phyloP scores from a whole-genome alignment of 2,113 vertebrate species.

The Toxotes chatareus region DNA sequence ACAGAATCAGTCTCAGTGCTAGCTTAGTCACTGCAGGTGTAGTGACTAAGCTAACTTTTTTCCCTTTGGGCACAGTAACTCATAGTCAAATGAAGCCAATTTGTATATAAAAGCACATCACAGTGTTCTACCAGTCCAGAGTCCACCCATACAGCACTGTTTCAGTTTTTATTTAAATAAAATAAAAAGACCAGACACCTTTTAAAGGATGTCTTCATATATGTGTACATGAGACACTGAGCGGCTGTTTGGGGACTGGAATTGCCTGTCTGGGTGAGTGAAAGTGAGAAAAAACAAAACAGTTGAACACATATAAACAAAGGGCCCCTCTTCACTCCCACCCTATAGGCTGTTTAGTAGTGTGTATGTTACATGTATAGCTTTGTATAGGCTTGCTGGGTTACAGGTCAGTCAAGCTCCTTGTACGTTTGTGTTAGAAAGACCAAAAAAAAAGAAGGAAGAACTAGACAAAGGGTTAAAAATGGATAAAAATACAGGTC shows the following conservation, averaged over 20 bases:
- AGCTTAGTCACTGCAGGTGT: not conserved
- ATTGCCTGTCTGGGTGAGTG: conserved; percentile 76
- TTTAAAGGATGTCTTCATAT: not conserved
- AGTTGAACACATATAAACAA: conserved; percentile 31
- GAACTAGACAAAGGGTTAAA: conserved; percentile 2
- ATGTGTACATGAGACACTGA: conserved; percentile 1
- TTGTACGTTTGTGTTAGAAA: not conserved
- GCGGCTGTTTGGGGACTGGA: conserved; percentile 69
- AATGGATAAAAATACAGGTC: not conserved
- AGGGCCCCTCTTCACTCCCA: conserved; percentile 6
- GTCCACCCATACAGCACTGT: not conserved
- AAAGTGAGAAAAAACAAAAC: conserved; percentile 41
- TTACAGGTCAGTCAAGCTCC: not conserved
- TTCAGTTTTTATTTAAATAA: not conserved
- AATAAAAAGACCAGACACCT: not conserved
- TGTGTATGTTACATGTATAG: not conserved
- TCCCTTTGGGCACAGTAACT: not conserved
- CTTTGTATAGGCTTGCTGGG: not conserved
- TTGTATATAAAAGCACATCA: not conserved
- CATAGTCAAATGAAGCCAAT: not conserved
- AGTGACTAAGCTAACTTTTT: not conserved
- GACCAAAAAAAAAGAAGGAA: not conserved
- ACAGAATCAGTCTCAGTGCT: not conserved
- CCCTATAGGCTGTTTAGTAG: not conserved
- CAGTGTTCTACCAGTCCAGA: not conserved